These are phyloP conservation scores for Oreotrochilus melanogaster DNA, from an alignment of 2,113 vertebrate species.

Conservation along the genomic window DNA sequence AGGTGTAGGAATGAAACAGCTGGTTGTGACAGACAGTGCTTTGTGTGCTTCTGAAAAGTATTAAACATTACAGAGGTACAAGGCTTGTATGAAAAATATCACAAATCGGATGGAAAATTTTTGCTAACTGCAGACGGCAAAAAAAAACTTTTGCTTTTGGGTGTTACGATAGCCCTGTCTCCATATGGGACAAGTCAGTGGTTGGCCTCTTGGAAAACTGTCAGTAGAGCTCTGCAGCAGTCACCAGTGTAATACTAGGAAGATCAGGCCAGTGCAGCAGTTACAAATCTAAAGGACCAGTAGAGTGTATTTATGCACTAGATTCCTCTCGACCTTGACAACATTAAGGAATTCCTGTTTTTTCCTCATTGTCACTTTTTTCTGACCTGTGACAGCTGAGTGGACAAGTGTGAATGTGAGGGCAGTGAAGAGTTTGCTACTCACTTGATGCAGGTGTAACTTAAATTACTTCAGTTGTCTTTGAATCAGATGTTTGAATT, in stretches of 20 bases:
- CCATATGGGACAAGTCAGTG: neutral
- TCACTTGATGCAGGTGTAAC: neutral
- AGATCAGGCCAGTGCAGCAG: neutral
- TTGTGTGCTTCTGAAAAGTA: slow-evolving; percentile 1
- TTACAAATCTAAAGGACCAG: neutral
- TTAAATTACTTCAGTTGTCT: neutral
- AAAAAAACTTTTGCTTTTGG: neutral
- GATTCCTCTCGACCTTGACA: fast-evolving
- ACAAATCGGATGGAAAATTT: neutral
- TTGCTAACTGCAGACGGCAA: neutral
- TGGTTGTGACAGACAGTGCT: slow-evolving; percentile 26
- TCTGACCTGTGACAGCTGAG: neutral
- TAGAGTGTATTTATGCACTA: neutral
- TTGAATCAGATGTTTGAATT: neutral
- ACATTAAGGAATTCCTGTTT: neutral
- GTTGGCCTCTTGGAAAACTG: neutral
- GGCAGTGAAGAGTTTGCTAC: neutral
- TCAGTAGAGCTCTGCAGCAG: neutral
- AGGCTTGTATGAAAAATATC: neutral
- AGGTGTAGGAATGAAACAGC: neutral
- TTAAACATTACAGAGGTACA: neutral
- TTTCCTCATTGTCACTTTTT: neutral
- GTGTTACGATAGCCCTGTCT: neutral
- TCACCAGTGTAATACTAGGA: neutral
- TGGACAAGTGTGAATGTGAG: neutral